Base-by-base conservation (phyloP, 2,888 invertebrate species). In the Xylophagus ater region DNA sequence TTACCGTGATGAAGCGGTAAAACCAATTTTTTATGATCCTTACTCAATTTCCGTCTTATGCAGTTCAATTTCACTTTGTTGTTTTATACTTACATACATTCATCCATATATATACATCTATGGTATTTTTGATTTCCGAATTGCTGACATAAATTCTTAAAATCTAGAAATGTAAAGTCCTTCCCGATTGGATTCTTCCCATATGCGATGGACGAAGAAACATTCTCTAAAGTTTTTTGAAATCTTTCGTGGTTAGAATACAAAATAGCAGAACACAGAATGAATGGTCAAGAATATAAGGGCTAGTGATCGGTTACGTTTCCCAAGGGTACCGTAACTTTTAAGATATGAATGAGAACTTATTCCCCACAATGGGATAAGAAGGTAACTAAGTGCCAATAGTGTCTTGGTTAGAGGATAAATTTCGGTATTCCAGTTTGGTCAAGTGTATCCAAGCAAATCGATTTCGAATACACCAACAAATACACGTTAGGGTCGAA, bases 261-360 rank as follows among this genome's bases (percentile, higher is more conserved):
- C 40, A 45, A 40, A 42, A 24, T 29, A 37, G 31, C 33, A 36
- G 28, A 13, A 12, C 13, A 8, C 33, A 40, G 40, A 47, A 47
- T 42, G 45, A 42, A 43, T 48, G 42, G 44, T 44, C 44, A 38
- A 37, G n/a, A n/a, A 37, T 30, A 42, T 35, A 37, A 45, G 40
- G 46, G 41, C 43, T 36, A 28, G 40, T 42, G 43, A 42, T 44
- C 40, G 41, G 40, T 42, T 30, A 38, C 37, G 44, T 47, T 50
- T 60, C 62, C 60, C 62, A 42, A 33, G 62, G 57, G 62, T 59
- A 53, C 56, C 59, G 60, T 62, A 58, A 56, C 53, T 56, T 12
- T 54, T 57, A 55, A 61, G 60, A 60, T 62, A 62, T 62, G 62
- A 62, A 62, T 61, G 60, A 57, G 56, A 58, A 59, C 60, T 59